A percentile compares a stretch with the other conserved stretches of the same genome.
These are phyloP conservation scores for Oxyruncus cristatus DNA, from an alignment of 2,113 vertebrate species.

Conservation along the genomic window DNA sequence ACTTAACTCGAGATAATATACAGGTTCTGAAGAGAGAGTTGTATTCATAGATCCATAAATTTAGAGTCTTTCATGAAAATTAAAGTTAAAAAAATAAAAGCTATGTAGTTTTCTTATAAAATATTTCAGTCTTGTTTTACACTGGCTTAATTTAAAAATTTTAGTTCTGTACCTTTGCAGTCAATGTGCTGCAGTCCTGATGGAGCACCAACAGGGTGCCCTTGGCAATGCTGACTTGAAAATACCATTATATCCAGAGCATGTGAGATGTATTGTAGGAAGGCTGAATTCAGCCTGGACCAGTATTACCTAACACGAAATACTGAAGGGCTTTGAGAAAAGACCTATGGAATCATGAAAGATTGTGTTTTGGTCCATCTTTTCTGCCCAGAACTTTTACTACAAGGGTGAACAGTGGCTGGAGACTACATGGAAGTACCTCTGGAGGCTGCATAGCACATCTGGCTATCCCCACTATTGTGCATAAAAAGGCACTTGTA, in stretches of 20 bases:
- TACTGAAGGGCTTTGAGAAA: not conserved
- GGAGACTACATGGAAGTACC: not conserved
- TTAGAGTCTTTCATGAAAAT: not conserved
- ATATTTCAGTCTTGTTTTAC: not conserved
- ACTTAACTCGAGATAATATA: not conserved
- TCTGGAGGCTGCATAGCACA: not conserved
- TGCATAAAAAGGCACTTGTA: not conserved
- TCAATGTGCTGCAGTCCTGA: not conserved
- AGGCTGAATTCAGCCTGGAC: not conserved
- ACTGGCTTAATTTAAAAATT: not conserved
- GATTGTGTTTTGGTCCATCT: not conserved
- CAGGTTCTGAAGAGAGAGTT: not conserved
- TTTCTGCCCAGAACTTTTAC: not conserved
- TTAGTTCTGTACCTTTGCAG: not conserved
- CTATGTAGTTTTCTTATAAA: not conserved
- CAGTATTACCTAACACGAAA: not conserved
- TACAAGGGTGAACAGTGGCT: accelerated
- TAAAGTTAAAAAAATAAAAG: not conserved
- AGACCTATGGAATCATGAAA: not conserved
- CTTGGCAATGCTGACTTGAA: not conserved
- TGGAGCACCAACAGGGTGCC: not conserved
- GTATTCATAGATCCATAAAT: not conserved
- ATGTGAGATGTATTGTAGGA: accelerated
- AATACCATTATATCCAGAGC: not conserved
- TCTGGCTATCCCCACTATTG: not conserved